Evolutionary conservation across 2,888 invertebrate genomes (phyloP).

Genomic region (Himalopsyche anomala): DNA sequence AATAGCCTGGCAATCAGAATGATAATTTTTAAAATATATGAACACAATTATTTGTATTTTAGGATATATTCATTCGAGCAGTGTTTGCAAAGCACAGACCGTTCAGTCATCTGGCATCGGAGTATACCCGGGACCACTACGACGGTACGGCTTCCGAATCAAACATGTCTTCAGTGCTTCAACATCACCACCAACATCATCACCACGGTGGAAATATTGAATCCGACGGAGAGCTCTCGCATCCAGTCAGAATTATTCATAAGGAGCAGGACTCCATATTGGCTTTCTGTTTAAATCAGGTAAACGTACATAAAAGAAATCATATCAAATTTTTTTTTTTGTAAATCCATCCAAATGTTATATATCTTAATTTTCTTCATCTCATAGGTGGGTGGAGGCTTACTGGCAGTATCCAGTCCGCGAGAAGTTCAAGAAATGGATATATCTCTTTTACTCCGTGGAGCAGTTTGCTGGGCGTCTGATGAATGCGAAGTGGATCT

Average conservation of each 20-base stretch:
- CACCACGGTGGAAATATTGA: slow-evolving; percentile 63
- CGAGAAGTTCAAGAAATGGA: slow-evolving; percentile 99
- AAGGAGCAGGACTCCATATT: slow-evolving; percentile 99
- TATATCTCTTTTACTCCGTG: slow-evolving; percentile 91
- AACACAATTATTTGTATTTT: slow-evolving; percentile 1
- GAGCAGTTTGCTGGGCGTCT: slow-evolving; percentile 95
- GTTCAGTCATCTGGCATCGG: slow-evolving; percentile 70
- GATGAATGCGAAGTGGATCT: slow-evolving; percentile 98
- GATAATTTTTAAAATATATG: too few species aligned
- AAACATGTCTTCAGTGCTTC: slow-evolving; percentile 53
- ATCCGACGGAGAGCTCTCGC: slow-evolving; percentile 76
- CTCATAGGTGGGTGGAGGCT: slow-evolving; percentile 80
- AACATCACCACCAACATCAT: slow-evolving; percentile 45
- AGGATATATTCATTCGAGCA: slow-evolving; percentile 94
- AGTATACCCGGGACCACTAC: slow-evolving; percentile 62
- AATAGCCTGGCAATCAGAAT: too few species aligned
- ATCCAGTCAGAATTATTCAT: slow-evolving; percentile 96
- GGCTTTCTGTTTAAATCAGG: slow-evolving; percentile 97
- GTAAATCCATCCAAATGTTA: not conserved
- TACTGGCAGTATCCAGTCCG: slow-evolving; percentile 95
- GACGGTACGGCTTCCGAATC: slow-evolving; percentile 66
- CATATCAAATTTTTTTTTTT: too few species aligned
- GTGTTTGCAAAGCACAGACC: slow-evolving; percentile 91
- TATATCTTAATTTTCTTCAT: not conserved
- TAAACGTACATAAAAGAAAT: slow-evolving; percentile 68